Base-by-base conservation (phyloP, 2,888 invertebrate genomes). In the Synergus umbraculus region DNA sequence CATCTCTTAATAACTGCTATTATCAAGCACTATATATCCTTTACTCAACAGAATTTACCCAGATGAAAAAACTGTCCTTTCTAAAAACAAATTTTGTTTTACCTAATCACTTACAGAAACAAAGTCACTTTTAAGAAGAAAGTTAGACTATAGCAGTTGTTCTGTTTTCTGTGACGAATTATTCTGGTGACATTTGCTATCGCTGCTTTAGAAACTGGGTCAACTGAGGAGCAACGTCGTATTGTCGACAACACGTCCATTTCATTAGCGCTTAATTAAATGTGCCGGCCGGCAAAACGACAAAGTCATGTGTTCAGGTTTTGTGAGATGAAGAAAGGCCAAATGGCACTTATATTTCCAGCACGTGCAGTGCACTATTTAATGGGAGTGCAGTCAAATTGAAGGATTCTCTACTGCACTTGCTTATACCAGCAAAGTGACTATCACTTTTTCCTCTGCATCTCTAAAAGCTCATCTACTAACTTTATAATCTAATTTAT, bases 231-330 rank as follows among this genome's bases (percentile, higher is more conserved):
- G 69, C 29, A 15, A 46, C 15, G 29, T 49, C 29, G 69, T 37
- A 69, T 83, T 82, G 84, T 81, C 83, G 82, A 83, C 84, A 84
- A 84, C 87, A 81, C 86, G 85, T 89, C 87, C 88, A 88, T 89
- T 88, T 88, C 88, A 89, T 89, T 88, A 88, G 86, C 84, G 85
- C 86, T 89, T 89, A 89, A 89, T 89, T 89, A 88, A 89, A 89
- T 89, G 86, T 81, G 69, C 65, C 81, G 76, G 37, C 77, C 76
- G 76, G 79, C n/a, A 66, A 63, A 49, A 37, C 37, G 10, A 76
- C 73, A 81, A 63, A 69, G 69, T 29, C 44, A 69, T 29, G 22
- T 46, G 46, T 46, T 69, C 46, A 69, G 15, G 29, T 69, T 69
- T 69, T 46, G 46, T 22, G 44, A 18, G 22, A 69, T 69, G 43